A percentile compares a stretch with the other conserved stretches of the same genome.
Evolutionary conservation across 1,140 invertebrate genomes (phyloP).

Genomic region (Hesperophylax magnus): DNA sequence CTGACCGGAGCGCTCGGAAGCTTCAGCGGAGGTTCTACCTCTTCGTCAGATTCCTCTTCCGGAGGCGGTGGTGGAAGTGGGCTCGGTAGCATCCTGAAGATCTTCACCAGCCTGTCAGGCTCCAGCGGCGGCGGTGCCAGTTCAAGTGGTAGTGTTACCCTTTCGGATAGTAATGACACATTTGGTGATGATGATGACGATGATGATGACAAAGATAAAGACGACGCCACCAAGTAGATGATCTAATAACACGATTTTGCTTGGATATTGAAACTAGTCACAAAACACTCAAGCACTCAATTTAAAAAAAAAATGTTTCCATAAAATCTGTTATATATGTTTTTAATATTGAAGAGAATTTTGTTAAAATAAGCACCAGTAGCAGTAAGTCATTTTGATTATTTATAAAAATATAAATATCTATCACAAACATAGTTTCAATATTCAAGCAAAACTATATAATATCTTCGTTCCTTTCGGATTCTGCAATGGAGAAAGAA

Average conservation of each 20-base stretch:
- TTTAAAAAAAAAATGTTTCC: too few species aligned
- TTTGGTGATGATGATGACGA: slow-evolving; percentile 64
- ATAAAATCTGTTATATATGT: too few species aligned
- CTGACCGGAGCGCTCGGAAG: slow-evolving; percentile 72
- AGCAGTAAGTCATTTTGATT: too few species aligned
- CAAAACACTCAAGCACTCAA: background rate
- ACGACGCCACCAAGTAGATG: background rate
- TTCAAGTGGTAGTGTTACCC: slow-evolving; percentile 61
- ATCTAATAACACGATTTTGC: slow-evolving; percentile 8
- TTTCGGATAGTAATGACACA: slow-evolving; percentile 66
- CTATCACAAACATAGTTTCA: background rate
- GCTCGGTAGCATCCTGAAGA: slow-evolving; percentile 63
- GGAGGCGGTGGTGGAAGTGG: slow-evolving; percentile 60
- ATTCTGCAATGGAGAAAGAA: background rate
- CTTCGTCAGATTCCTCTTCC: slow-evolving; percentile 62
- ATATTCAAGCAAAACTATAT: slow-evolving; percentile 8
- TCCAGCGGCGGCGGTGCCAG: slow-evolving; percentile 60
- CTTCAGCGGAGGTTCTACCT: slow-evolving; percentile 70
- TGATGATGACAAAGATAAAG: slow-evolving; percentile 45
- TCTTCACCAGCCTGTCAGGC: slow-evolving; percentile 66
- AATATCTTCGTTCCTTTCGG: slow-evolving; percentile 22
- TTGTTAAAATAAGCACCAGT: too few species aligned
- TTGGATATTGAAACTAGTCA: slow-evolving; percentile 17
- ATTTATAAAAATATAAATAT: too few species aligned
- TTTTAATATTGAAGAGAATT: too few species aligned